Conservation (phyloP, 2,113 vertebrate genomes). For the pig (Sus scrofa) region T2T-Sscrofa CM000829.6:62242501-62243000, state of each 20-base stretch:
- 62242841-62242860: not conserved
- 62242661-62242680: not conserved
- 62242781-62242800: not conserved
- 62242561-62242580: not conserved
- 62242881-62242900: not conserved
- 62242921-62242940: slow-evolving; percentile 19
- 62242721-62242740: slow-evolving; percentile 2
- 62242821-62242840: not conserved
- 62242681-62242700: not conserved
- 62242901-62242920: not conserved
- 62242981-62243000: slow-evolving; percentile 48
- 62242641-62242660: not conserved
- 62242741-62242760: slow-evolving; percentile 1
- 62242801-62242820: not conserved
- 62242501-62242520: not conserved
- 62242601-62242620: not conserved
- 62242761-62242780: not conserved
- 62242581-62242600: not conserved
- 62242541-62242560: not conserved
- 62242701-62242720: not conserved
- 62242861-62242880: not conserved
- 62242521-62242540: not conserved
- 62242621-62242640: not conserved
- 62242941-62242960: not conserved
- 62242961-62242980: slow-evolving; percentile 11